Conservation (phyloP, 2,888 invertebrate species). For the Actias luna region DNA sequence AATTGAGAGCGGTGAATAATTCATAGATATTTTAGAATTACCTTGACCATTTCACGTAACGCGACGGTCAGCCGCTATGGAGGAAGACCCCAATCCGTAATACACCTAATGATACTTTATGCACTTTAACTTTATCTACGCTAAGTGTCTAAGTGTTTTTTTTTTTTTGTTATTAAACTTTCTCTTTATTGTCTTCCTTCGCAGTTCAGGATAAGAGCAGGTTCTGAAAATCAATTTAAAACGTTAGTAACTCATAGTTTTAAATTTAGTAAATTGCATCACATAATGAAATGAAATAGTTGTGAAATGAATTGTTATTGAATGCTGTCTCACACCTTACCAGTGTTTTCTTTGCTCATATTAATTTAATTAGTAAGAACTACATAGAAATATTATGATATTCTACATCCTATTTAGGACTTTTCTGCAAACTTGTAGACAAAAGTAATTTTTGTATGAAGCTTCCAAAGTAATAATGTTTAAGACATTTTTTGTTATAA, state of each 20-base stretch:
- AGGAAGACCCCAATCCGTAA: conserved; percentile 51
- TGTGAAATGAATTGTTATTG: not conserved
- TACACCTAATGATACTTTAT: conserved; percentile 50
- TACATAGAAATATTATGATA: not conserved
- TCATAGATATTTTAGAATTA: conserved; percentile 68
- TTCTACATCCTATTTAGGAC: not conserved
- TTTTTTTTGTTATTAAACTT: conserved; percentile 46
- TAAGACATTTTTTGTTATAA: no score
- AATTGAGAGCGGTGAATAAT: conserved; percentile 70
- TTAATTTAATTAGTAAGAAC: no score
- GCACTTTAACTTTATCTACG: conserved; percentile 59
- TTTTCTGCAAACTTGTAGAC: not conserved
- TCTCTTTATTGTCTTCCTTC: conserved; percentile 65
- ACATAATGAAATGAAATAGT: not conserved
- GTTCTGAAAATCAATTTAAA: conserved; percentile 71
- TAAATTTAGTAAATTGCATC: not conserved
- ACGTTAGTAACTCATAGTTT: conserved; percentile 41
- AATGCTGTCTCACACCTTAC: no score
- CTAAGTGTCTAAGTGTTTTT: conserved; percentile 45
- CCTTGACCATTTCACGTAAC: conserved; percentile 81
- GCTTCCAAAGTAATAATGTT: not conserved
- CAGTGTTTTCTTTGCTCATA: no score
- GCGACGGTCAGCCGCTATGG: conserved; percentile 58
- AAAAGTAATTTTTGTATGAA: not conserved
- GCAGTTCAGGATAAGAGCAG: conserved; percentile 73